Base-by-base conservation (phyloP, 2,797 vertebrate species). In the Labeo calbasu region DNA sequence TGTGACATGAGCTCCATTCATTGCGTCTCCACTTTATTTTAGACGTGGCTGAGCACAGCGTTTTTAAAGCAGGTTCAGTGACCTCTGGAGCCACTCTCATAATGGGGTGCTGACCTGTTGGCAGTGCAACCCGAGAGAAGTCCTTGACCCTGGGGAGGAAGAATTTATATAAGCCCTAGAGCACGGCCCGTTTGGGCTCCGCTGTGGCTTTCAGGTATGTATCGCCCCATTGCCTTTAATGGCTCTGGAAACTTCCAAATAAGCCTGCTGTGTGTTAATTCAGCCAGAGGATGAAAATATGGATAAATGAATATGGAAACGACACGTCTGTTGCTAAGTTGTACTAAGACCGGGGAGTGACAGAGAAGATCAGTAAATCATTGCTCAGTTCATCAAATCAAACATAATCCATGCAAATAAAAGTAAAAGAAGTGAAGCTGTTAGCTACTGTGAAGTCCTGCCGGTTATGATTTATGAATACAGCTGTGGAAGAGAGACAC, bases 401-500 rank as follows among this genome's bases (percentile, higher is more conserved):
- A 61, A 77, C 46, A 4, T 81, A 77, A 86, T 86, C 70, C 66
- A 66, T 81, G 23, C 19, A 21, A 59, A 57, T 76, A n/a, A 79
- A 46, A 72, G 21, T 55, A 69, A 11, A 78, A 36, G 21, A 25
- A 40, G 66, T 57, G 28, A 69, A 81, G 46, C 46, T 51, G 63
- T 14, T 25, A 28, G 36, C 57, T 75, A 79, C 65, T 86, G 36
- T 86, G 70, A 86, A 87, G 81, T 40, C 46, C 43, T 28, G 14
- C 63, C n/a, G 40, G 32, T 63, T 73, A 32, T 82, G 87, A 86
- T 86, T 86, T 86, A 88, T 85, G 57, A 77, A 84, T 86, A 84
- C 84, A 88, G 85, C 81, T 82, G 81, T 79, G 65, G 59, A 85
- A 81, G 79, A 88, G 83, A 90, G 85, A 91, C 92, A 94, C 92